Evolutionary conservation across 2,888 invertebrate genomes (phyloP).

Genomic region (Cecidostiba fungosa): DNA sequence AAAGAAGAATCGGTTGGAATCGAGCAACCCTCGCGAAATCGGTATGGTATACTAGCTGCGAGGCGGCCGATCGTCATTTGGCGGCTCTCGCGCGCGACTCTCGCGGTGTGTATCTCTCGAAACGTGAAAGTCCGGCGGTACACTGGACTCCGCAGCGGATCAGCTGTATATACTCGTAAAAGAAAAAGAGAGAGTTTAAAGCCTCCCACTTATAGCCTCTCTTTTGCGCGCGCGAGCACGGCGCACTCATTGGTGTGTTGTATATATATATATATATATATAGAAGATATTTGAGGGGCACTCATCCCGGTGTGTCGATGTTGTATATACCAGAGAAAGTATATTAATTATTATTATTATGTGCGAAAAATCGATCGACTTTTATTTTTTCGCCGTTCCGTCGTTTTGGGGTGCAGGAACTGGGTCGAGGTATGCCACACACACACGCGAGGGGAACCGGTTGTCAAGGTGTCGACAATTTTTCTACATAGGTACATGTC

Average conservation of each 20-base stretch:
- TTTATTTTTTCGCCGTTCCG: neutral
- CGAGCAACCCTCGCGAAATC: neutral
- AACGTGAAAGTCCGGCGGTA: constrained; percentile 77
- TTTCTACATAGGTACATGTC: no score
- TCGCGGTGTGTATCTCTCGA: constrained; percentile 30
- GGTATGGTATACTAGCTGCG: neutral
- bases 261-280: neutral
- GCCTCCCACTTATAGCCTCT: constrained; percentile 69
- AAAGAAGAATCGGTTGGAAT: no score
- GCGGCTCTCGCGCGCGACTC: constrained; percentile 1
- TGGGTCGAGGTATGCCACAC: constrained; percentile 1
- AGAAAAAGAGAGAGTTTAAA: constrained; percentile 75
- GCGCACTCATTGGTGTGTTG: neutral
- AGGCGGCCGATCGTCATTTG: constrained; percentile 24
- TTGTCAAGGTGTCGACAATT: neutral
- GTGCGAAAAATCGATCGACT: neutral
- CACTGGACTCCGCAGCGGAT: constrained; percentile 72
- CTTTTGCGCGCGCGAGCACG: neutral
- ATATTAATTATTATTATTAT: neutral
- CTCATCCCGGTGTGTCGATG: constrained; percentile 45
- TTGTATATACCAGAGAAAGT: constrained; percentile 55
- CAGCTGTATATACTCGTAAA: constrained; percentile 72
- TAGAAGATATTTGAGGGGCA: constrained; percentile 58
- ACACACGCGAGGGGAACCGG: neutral
- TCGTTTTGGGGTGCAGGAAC: neutral